These are phyloP conservation scores for Microlaimidae sp. DNA, from an alignment of 2,888 invertebrate species.

Conservation along the genomic window DNA sequence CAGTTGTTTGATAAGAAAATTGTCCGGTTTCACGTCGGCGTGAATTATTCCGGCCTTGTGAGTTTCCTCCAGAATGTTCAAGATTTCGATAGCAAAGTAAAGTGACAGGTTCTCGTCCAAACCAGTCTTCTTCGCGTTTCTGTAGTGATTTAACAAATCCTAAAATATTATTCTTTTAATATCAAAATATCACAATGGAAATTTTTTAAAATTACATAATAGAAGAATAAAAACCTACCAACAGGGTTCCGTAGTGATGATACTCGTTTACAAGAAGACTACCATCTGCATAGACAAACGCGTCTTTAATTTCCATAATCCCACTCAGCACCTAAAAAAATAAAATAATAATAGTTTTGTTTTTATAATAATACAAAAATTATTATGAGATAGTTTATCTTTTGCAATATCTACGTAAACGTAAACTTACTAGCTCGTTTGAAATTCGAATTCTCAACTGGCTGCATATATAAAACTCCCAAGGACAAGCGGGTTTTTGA, in stretches of 20 bases:
- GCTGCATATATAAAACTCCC: conserved; percentile 82
- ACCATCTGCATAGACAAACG: conserved; percentile 59
- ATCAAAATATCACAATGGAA: too few relatives aligned
- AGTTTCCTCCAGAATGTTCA: conserved; percentile 63
- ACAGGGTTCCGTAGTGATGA: conserved; percentile 59
- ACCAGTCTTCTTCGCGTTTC: too few relatives aligned
- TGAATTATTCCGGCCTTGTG: conserved; percentile 76
- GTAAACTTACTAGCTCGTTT: too few relatives aligned
- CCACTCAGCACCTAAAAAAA: conserved; percentile 51
- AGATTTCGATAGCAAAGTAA: conserved; percentile 60
- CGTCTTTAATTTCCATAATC: conserved; percentile 59
- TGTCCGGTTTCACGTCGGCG: conserved; percentile 87
- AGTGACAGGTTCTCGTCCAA: conserved; percentile 50
- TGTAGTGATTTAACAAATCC: too few relatives aligned
- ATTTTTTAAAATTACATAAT: too few relatives aligned
- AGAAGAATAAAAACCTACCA: conserved; percentile 38
- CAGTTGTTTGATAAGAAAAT: conserved; percentile 52
- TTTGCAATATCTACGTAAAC: too few relatives aligned
- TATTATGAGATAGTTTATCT: too few relatives aligned
- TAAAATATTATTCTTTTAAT: too few relatives aligned
- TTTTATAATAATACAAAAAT: too few relatives aligned
- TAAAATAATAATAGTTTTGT: too few relatives aligned
- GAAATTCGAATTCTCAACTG: conserved; percentile 58
- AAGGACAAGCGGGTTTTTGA: conserved; percentile 68
- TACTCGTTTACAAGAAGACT: conserved; percentile 63